phyloP scores from a whole-genome alignment of 2,888 invertebrate genomes.

The Biston betularia region DNA sequence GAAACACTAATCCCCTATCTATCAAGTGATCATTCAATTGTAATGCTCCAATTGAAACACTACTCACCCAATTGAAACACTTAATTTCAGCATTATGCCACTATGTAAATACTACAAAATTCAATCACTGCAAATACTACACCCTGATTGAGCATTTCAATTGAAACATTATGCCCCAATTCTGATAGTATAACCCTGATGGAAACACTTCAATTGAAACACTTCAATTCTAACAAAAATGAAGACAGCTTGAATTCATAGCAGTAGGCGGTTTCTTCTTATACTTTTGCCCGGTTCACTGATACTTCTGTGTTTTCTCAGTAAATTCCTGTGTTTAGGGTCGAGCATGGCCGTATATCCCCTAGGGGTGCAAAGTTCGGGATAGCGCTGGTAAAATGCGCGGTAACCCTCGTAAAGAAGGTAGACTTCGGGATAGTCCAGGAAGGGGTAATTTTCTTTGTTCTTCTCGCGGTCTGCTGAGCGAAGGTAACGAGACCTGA shows the following conservation, averaged over 20 bases:
- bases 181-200: background rate
- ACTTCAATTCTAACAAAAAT: background rate
- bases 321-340: constrained; percentile 87
- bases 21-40: too few species aligned
- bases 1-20: background rate
- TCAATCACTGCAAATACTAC: background rate
- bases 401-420: constrained; percentile 91
- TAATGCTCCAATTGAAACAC: too few species aligned
- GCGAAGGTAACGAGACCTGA: constrained; percentile 93
- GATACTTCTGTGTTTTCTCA: constrained; percentile 87
- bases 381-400: constrained; percentile 89
- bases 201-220: background rate
- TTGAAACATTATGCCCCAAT: background rate
- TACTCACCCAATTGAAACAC: too few species aligned
- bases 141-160: background rate
- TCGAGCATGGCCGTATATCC: constrained; percentile 95
- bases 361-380: constrained; percentile 88
- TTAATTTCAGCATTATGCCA: too few species aligned
- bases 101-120: too few species aligned
- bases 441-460: constrained; percentile 92
- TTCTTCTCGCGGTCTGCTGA: constrained; percentile 93
- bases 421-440: constrained; percentile 97
- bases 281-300: constrained; percentile 44
- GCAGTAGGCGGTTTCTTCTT: constrained; percentile 48
- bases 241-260: constrained; percentile 31